A percentile compares a stretch with the other conserved stretches of the same genome.
Conservation (phyloP, 1,140 invertebrate species). For the Brachionus manjavacas region DNA sequence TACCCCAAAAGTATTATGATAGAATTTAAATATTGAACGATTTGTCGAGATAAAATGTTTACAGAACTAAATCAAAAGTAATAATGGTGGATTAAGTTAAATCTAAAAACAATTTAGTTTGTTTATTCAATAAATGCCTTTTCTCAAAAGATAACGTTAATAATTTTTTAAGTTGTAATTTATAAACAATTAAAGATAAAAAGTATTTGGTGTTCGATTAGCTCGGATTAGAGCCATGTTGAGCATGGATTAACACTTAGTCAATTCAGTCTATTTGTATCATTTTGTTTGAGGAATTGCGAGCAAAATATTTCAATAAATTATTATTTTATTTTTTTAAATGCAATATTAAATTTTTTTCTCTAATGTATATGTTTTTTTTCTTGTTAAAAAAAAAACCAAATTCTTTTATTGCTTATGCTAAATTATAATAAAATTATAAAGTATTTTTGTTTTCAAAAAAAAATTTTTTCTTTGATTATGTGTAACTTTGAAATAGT, state of each 20-base stretch:
- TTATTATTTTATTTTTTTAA: neutral
- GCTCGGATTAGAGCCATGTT: neutral
- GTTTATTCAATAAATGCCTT: neutral
- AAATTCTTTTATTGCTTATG: neutral
- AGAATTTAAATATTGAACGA: neutral
- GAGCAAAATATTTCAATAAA: neutral
- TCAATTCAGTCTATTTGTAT: neutral
- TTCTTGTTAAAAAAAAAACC: neutral
- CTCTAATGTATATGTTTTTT: neutral
- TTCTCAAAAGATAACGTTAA: neutral
- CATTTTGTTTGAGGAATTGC: neutral
- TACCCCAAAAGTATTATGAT: neutral
- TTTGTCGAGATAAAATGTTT: neutral
- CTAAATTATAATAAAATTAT: conserved; percentile 2
- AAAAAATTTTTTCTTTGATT: neutral
- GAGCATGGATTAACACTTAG: neutral
- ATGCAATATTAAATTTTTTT: neutral
- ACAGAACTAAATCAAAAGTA: neutral
- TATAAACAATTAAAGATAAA: neutral
- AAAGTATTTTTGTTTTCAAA: neutral
- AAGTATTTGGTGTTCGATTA: neutral
- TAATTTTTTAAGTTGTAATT: neutral
- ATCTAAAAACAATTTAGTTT: neutral
- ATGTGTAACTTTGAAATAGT: neutral
- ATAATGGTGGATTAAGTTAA: neutral